Conservation (phyloP, 1,140 invertebrate genomes). For the Notospermus geniculatus region DNA sequence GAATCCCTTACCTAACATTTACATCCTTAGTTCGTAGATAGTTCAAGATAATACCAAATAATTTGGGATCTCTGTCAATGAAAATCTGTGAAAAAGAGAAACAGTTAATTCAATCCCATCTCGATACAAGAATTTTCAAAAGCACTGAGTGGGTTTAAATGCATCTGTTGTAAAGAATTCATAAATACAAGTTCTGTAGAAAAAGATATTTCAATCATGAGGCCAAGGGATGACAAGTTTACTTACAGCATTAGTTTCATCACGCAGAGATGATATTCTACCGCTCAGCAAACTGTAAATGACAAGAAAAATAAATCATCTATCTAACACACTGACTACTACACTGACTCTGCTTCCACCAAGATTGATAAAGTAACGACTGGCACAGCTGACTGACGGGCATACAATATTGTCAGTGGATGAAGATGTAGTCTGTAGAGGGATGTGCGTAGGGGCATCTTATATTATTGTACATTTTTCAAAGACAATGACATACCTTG, state of each 20-base stretch:
- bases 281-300: conserved; percentile 78
- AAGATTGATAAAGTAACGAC: too few species aligned
- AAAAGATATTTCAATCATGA: too few species aligned
- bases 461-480: too few species aligned
- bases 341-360: too few species aligned
- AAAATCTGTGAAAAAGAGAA: conserved; percentile 67
- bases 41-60: conserved; percentile 91
- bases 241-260: conserved; percentile 82
- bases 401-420: not conserved
- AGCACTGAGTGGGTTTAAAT: too few species aligned
- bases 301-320: conserved; percentile 73
- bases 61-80: conserved; percentile 91
- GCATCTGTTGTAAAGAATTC: too few species aligned
- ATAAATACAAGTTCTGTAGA: too few species aligned
- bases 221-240: too few species aligned
- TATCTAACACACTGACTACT: conserved; percentile 6
- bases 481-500: conserved; percentile 53
- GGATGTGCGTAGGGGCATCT: too few species aligned
- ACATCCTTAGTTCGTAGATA: conserved; percentile 91
- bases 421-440: too few species aligned
- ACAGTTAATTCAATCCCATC: too few species aligned
- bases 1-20: conserved; percentile 69
- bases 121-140: too few species aligned
- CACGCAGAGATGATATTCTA: conserved; percentile 81
- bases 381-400: conserved; percentile 66